Percentiles rank a stretch among this genome's conserved stretches.
Conservation (phyloP, 2,113 vertebrate species). For the Symphodus melops region DNA sequence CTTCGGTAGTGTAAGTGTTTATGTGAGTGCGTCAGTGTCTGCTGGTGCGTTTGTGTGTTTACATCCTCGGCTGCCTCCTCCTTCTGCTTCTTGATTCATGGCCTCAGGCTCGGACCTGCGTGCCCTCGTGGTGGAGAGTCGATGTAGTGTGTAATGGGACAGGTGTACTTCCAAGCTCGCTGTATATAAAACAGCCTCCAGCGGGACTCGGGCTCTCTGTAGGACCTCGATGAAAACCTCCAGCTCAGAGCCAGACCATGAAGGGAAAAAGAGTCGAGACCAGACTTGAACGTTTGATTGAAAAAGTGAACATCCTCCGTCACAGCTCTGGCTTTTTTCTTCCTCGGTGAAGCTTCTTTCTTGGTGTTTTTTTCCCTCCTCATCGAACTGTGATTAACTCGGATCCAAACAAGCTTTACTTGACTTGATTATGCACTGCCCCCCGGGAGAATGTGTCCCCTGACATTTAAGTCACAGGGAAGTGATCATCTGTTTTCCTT, state of each 20-base stretch:
- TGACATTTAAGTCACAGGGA: slow-evolving; percentile 22
- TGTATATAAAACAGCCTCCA: slow-evolving; percentile 31
- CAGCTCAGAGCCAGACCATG: neutral
- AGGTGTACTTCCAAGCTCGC: slow-evolving; percentile 10
- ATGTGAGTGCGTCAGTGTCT: neutral
- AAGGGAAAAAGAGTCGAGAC: neutral
- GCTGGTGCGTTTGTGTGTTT: slow-evolving; percentile 11
- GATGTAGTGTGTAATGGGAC: slow-evolving; percentile 24
- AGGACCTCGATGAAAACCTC: neutral
- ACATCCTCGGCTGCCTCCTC: neutral
- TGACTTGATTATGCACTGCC: slow-evolving; percentile 39
- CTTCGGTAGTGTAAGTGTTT: no score
- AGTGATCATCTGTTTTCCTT: slow-evolving; percentile 14
- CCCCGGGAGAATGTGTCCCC: slow-evolving; percentile 15
- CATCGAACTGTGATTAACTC: neutral
- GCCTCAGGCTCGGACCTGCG: neutral
- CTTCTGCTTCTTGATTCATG: neutral
- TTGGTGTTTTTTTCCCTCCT: neutral
- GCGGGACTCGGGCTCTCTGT: neutral
- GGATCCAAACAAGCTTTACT: slow-evolving; percentile 27
- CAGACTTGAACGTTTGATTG: no score
- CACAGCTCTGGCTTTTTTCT: neutral
- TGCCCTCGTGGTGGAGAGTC: slow-evolving; percentile 1
- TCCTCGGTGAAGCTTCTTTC: no score
- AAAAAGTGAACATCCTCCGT: neutral